Conservation (phyloP, 2,797 vertebrate genomes). For the Chanos chanos region DNA sequence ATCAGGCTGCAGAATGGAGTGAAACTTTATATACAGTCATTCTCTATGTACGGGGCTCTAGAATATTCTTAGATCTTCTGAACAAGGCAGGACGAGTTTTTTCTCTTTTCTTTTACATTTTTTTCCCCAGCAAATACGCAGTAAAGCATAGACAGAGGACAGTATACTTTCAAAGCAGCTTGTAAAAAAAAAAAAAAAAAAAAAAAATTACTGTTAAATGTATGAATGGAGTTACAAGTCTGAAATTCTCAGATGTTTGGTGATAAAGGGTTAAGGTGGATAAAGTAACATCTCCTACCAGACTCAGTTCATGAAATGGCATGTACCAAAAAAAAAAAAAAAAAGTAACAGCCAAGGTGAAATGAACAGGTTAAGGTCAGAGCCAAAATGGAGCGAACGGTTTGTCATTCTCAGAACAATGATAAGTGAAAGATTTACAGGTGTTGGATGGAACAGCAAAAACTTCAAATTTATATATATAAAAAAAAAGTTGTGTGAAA, state of each 20-base stretch:
- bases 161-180: slow-evolving; percentile 19
- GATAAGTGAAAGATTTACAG: background rate
- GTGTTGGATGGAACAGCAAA: background rate
- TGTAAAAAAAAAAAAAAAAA: slow-evolving; percentile 27
- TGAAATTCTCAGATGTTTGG: background rate
- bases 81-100: slow-evolving; percentile 42
- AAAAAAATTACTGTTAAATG: slow-evolving; percentile 26
- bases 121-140: slow-evolving; percentile 24
- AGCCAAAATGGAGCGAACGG: no score
- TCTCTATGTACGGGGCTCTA: slow-evolving; percentile 88
- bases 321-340: no score
- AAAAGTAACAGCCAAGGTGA: no score
- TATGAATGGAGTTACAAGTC: background rate
- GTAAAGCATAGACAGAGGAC: slow-evolving; percentile 26
- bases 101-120: background rate
- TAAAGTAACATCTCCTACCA: background rate
- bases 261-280: background rate
- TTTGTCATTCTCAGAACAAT: no score
- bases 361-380: no score
- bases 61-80: slow-evolving; percentile 72
- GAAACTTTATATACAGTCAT: slow-evolving; percentile 82
- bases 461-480: background rate
- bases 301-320: no score
- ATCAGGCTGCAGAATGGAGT: slow-evolving; percentile 55
- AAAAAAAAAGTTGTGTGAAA: background rate